Conservation (phyloP, 2,888 invertebrate species). For the Aphidoletes aphidimyza region DNA sequence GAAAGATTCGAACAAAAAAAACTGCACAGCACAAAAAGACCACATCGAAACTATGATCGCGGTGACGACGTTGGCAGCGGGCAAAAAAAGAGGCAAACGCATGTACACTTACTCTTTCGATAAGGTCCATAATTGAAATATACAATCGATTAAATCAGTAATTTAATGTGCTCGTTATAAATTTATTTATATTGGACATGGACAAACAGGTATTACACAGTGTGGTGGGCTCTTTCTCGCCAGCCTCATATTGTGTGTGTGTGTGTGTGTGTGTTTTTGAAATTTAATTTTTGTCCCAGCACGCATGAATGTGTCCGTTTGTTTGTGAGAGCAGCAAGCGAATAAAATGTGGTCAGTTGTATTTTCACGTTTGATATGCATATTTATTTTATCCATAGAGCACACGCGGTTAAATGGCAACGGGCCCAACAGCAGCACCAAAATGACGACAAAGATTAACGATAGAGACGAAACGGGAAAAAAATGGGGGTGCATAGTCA, state of each 20-base stretch:
- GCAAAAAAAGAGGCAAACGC: not conserved
- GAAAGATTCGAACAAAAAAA: not conserved
- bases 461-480: not conserved
- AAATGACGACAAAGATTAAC: not conserved
- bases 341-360: slow-evolving; percentile 30
- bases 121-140: slow-evolving; percentile 48
- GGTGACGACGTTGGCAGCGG: not conserved
- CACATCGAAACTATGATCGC: too few relatives aligned
- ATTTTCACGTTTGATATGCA: not conserved
- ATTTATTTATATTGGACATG: slow-evolving; percentile 45
- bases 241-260: too few relatives aligned
- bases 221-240: not conserved
- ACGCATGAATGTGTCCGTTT: not conserved
- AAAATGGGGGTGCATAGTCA: slow-evolving; percentile 18
- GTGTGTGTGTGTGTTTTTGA: too few relatives aligned
- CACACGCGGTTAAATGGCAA: not conserved
- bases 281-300: too few relatives aligned
- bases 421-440: not conserved
- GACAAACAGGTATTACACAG: slow-evolving; percentile 39
- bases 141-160: slow-evolving; percentile 42
- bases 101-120: slow-evolving; percentile 24
- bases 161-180: slow-evolving; percentile 46
- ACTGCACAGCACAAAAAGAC: not conserved
- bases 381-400: slow-evolving; percentile 38
- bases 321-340: not conserved